Percentiles rank a stretch among this genome's conserved stretches.
These are phyloP conservation scores for Linnaemya tessellans DNA, from an alignment of 2,888 invertebrate species.

Conservation along the genomic window DNA sequence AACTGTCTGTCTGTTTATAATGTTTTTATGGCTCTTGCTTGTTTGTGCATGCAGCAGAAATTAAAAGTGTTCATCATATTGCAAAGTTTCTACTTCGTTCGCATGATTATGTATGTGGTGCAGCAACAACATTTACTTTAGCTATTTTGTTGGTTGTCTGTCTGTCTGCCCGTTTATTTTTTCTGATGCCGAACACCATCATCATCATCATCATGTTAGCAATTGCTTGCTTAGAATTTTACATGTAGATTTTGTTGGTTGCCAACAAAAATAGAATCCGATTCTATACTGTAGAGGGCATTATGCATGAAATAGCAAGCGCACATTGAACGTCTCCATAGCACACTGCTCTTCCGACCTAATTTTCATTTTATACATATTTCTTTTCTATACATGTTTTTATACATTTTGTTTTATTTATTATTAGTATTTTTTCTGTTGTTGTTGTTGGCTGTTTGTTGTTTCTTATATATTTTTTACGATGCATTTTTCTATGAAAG, in stretches of 20 bases:
- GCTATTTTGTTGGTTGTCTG: constrained; percentile 26
- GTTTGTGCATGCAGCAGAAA: constrained; percentile 61
- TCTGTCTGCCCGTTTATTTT: constrained; percentile 1
- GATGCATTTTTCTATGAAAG: constrained; percentile 64
- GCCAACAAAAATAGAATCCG: constrained; percentile 62
- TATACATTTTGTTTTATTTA: constrained; percentile 34
- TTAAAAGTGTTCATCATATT: constrained; percentile 70
- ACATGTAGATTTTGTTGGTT: constrained; percentile 41
- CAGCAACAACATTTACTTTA: constrained; percentile 28
- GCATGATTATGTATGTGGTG: neutral
- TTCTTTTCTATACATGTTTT: constrained; percentile 22
- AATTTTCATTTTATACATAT: constrained; percentile 72
- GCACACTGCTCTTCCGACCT: constrained; percentile 75
- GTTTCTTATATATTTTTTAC: constrained; percentile 38
- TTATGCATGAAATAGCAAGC: constrained; percentile 70
- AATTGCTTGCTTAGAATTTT: constrained; percentile 32
- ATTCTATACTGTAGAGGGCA: constrained; percentile 66
- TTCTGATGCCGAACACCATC: neutral
- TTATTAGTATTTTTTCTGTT: constrained; percentile 21
- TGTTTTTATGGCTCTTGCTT: constrained; percentile 20
- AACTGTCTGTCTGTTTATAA: constrained; percentile 23
- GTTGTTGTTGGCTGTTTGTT: constrained; percentile 53
- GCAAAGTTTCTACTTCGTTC: constrained; percentile 11
- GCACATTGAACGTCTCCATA: constrained; percentile 69
- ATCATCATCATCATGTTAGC: constrained; percentile 26